Conservation (phyloP, 2,888 invertebrate genomes). For the Netelia fuscicornis region DNA sequence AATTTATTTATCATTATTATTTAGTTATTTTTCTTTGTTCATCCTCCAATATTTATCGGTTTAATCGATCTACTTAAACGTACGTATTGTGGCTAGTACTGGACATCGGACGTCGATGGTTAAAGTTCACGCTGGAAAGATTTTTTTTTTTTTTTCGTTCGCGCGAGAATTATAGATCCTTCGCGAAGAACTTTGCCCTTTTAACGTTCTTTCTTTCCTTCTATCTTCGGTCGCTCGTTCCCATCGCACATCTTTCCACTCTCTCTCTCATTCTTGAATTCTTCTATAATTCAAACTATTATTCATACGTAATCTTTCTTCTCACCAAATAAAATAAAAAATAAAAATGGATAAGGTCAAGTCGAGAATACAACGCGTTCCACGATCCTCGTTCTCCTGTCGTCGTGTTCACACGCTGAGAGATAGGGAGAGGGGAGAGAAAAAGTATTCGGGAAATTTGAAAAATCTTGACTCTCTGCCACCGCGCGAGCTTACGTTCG, state of each 20-base stretch:
- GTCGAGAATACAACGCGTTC: slow-evolving; percentile 44
- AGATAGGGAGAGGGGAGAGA: background rate
- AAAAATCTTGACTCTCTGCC: slow-evolving; percentile 43
- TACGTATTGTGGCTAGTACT: slow-evolving; percentile 52
- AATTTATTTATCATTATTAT: background rate
- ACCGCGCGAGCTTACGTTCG: background rate
- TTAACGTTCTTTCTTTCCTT: slow-evolving; percentile 15
- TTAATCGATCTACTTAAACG: slow-evolving; percentile 49
- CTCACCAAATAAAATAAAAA: background rate
- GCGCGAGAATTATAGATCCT: slow-evolving; percentile 40
- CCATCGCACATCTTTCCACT: slow-evolving; percentile 17
- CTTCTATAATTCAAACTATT: slow-evolving; percentile 46
- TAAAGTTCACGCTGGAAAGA: slow-evolving; percentile 7
- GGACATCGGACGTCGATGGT: slow-evolving; percentile 38
- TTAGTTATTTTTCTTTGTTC: slow-evolving; percentile 8
- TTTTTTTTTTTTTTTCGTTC: slow-evolving; percentile 9
- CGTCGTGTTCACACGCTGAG: background rate
- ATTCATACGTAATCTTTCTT: background rate
- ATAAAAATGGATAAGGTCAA: slow-evolving; percentile 10
- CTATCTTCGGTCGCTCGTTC: background rate
- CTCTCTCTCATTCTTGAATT: slow-evolving; percentile 57
- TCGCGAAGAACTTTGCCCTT: slow-evolving; percentile 25
- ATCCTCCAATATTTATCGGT: slow-evolving; percentile 48
- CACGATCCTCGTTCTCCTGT: slow-evolving; percentile 42
- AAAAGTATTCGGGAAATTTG: slow-evolving; percentile 54